Base-by-base conservation (phyloP, 2,888 invertebrate genomes). In the Drosophila affinis region DNA sequence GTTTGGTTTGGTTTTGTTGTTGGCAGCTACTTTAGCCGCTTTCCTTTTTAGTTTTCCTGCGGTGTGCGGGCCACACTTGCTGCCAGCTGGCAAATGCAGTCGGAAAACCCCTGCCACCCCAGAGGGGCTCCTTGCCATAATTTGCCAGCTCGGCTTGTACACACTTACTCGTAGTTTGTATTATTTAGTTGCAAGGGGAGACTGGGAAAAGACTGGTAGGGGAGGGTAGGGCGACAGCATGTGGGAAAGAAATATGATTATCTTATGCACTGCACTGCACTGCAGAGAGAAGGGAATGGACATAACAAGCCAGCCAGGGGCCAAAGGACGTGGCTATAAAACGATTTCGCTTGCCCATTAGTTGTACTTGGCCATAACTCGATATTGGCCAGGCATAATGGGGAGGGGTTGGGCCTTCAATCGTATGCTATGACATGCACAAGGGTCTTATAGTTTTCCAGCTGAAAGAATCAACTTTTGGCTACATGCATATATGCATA, bases 161-260 rank as follows among this genome's bases (percentile, higher is more conserved):
- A 76, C 87, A 80, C 82, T 77, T 72, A n/a, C 39, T 39, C 39
- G 7, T n/a, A 80, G 80, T 80, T 87, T 82, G 77, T 85, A 85
- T 87, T 85, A 87, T 87, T 85, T 87, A 85, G 81, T 82, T 87
- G 77, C 29, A 29, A 9, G 29, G 29, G 29, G 29, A 29, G 29
- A 29, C 61, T 75, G 70, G 67, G 58, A 49, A 9, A 32, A n/a
- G 46, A 10, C 62, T 44, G 24, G 17, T 39, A 17, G 21, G 21
- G 21, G 24, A 17, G 24, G 24, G 17, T 46, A 17, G 24, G 44
- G 46, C 29, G 48, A 46, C 68, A 39, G 56, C 65, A 72, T 64
- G 59, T 59, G 79, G 77, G 72, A 59, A 70, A 85, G 82, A 84
- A 86, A 85, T 86, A 86, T 81, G 88, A 85, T 87, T 81, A 83